These are phyloP conservation scores for Ameiurus melas DNA, from an alignment of 2,113 vertebrate species.

Conservation along the genomic window DNA sequence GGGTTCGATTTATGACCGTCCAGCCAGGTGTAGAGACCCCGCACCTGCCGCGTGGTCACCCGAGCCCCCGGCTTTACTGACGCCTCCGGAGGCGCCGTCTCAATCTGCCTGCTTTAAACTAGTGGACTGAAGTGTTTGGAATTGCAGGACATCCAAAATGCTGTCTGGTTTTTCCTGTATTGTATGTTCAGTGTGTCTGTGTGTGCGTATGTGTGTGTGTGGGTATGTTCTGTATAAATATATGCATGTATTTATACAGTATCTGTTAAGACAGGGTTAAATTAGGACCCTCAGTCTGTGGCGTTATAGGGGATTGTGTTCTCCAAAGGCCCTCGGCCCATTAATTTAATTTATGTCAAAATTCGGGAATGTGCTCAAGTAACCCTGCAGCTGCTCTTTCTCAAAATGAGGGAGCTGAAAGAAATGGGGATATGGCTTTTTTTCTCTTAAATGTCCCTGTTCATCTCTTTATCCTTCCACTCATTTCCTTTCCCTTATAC, in stretches of 20 bases:
- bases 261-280: conserved; percentile 14
- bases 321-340: conserved; percentile 60
- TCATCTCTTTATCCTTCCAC: conserved; percentile 59
- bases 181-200: not conserved
- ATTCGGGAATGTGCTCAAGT: conserved; percentile 78
- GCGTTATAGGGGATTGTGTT: conserved; percentile 46
- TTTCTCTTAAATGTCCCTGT: conserved; percentile 31
- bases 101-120: conserved; percentile 57
- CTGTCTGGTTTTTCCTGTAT: not conserved
- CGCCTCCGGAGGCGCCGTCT: conserved; percentile 67
- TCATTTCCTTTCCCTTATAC: conserved; percentile 55
- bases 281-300: conserved; percentile 49
- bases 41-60: conserved; percentile 75
- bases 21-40: conserved; percentile 60
- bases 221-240: conserved; percentile 14
- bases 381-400: conserved; percentile 73
- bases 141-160: not conserved
- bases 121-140: conserved; percentile 28
- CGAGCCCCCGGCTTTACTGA: conserved; percentile 67
- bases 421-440: conserved; percentile 19
- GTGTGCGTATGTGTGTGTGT: not conserved
- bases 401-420: conserved; percentile 47
- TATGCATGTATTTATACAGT: conserved; percentile 17
- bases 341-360: conserved; percentile 80
- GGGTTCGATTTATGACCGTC: conserved; percentile 61